Base-by-base conservation (phyloP, 2,113 vertebrate genomes). In the Ochotona curzoniae region DNA sequence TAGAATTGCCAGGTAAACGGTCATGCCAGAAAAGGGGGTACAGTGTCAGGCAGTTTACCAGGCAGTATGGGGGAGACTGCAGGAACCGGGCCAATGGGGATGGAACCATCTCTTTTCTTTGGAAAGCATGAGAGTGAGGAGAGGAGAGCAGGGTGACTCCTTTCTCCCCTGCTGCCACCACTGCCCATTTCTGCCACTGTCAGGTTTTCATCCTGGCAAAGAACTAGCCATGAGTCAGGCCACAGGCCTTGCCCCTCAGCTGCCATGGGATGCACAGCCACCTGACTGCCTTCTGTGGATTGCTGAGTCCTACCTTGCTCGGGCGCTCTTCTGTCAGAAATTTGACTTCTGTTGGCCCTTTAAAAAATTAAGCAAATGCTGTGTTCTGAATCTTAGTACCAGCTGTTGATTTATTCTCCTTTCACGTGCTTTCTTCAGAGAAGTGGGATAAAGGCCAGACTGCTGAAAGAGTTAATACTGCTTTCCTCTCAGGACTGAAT, bases 1-100 rank as follows among this genome's bases (percentile, higher is more conserved):
- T 95, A 83, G 92, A 96, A 93, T 97, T 97, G 82, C 83, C 93
- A 23, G 84, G 28, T 76, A 64, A 93, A 96, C 86, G 84, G 87
- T 66, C 86, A 92, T 71, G 67, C 63, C 51, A 4, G 60, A 15
- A 44, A 44, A 89, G 92, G 71, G 91, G 80, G 75, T 67, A 23
- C 81, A 89, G 73, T 44, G 8, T 67, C 47, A 26, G 93, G 84
- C 83, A 69, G 70, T 32, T 82, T 57, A 57, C 28, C 44, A 64
- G 70, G 70, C 57, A 28, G 30, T 30, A 54, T 38, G 28, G 12
- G 51, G 15, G 54, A 74, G 49, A 44, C 1, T 8, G 54, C 63
- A 30, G 83, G 38, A 79, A 51, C 18, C 78, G 71, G 63, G 17
- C 47, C n/a, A 71, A 61, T 51, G 51, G 80, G 35, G 67, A 26